Base-by-base conservation (phyloP, 2,888 invertebrate genomes). In the Eretmocerus hayati region DNA sequence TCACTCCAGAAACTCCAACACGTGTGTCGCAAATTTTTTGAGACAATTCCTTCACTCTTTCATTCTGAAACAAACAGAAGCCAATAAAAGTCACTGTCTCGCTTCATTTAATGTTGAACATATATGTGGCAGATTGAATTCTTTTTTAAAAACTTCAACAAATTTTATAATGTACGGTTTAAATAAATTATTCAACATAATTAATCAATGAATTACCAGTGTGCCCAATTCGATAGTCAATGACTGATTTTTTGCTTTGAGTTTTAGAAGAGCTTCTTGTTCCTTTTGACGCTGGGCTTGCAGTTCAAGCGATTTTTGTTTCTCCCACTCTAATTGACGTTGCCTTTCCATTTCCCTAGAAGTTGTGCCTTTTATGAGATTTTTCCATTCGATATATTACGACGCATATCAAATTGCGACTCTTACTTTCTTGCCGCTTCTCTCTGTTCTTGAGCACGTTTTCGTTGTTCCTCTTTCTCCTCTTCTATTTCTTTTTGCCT, bases 311-410 rank as follows among this genome's bases (percentile, higher is more conserved):
- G 77, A 72, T 68, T 90, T 83, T 66, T 94, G 92, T 63, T 90
- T 90, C 72, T 97, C 96, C 90, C 94, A 93, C 71, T 99, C 97
- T 46, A 90, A 75, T 66, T 95, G 93, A 40, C 96, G 80, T 64
- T 95, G 95, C 42, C 94, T 78, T 64, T 97, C 94, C 83, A 94
- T 85, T 75, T 96, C 95, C 67, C 85, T 81, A 54, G 58, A 62
- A 41, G n/a, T n/a, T n/a, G n/a, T n/a, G n/a, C n/a, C n/a, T n/a
- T n/a, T n/a, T n/a, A n/a, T n/a, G n/a, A n/a, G n/a, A n/a, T n/a
- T n/a, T n/a, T n/a, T n/a, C n/a, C n/a, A n/a, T n/a, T n/a, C n/a
- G n/a, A n/a, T n/a, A n/a, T n/a, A n/a, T n/a, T n/a, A n/a, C n/a
- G n/a, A n/a, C n/a, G n/a, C n/a, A n/a, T n/a, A n/a, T n/a, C n/a